Conservation (phyloP, 2,888 invertebrate genomes). For the Orchesellides sinensis region DNA sequence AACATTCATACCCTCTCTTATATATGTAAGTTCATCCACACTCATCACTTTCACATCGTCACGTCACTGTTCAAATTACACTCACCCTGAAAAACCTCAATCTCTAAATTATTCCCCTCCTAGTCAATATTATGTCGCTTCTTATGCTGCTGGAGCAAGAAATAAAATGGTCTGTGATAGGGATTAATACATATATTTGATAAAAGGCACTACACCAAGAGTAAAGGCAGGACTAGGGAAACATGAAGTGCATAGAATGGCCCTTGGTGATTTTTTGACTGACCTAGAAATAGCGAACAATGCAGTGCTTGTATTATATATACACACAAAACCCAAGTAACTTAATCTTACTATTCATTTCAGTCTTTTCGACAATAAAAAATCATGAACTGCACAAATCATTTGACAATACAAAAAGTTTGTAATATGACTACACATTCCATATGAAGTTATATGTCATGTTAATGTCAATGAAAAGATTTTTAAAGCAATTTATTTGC, state of each 20-base stretch:
- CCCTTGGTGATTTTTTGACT: background rate
- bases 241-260: too few species aligned
- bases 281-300: slow-evolving; percentile 29
- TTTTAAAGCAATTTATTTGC: too few species aligned
- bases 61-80: too few species aligned
- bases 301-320: background rate
- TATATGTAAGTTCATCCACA: too few species aligned
- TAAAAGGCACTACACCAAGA: too few species aligned
- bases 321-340: background rate
- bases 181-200: too few species aligned
- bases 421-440: background rate
- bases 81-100: too few species aligned
- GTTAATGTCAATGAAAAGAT: too few species aligned
- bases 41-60: too few species aligned
- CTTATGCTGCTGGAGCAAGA: background rate
- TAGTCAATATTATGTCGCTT: slow-evolving; percentile 52
- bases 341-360: slow-evolving; percentile 19
- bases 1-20: too few species aligned
- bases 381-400: background rate
- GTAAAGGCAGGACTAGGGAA: background rate
- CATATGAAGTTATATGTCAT: too few species aligned
- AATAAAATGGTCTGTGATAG: slow-evolving; percentile 6
- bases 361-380: background rate
- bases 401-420: background rate
- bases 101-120: slow-evolving; percentile 36